A percentile compares a stretch with the other conserved stretches of the same genome.
These are phyloP conservation scores for Venustaconcha ellipsiformis DNA, from an alignment of 1,140 invertebrate genomes.

Conservation along the genomic window DNA sequence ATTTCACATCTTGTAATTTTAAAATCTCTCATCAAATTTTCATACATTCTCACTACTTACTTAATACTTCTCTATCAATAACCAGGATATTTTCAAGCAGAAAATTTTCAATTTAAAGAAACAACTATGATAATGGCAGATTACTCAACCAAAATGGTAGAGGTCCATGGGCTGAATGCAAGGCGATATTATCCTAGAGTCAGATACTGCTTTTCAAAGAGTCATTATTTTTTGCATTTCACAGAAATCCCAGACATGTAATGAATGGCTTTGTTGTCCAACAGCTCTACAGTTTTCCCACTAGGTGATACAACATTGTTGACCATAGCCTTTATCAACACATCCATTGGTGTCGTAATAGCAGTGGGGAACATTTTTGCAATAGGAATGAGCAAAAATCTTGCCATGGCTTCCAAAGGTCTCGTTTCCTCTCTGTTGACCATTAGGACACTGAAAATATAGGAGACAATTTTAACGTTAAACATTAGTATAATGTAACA, in stretches of 20 bases:
- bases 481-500: too few relatives aligned
- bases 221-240: conserved; percentile 4
- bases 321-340: conserved; percentile 60
- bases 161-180: too few relatives aligned
- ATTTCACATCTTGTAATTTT: too few relatives aligned
- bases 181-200: too few relatives aligned
- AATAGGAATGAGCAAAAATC: conserved; percentile 57
- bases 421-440: conserved; percentile 60
- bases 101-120: too few relatives aligned
- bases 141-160: too few relatives aligned
- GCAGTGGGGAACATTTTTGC: conserved; percentile 61
- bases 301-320: conserved; percentile 46
- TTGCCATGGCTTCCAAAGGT: conserved; percentile 52
- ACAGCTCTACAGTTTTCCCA: conserved; percentile 43
- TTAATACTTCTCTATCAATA: too few relatives aligned
- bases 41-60: too few relatives aligned
- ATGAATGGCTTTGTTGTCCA: conserved; percentile 66
- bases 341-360: conserved; percentile 57
- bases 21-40: too few relatives aligned
- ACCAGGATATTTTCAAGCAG: too few relatives aligned
- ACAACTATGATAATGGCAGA: too few relatives aligned
- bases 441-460: conserved; percentile 56
- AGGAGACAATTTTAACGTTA: neutral
- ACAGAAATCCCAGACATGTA: conserved; percentile 42
- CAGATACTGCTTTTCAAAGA: too few relatives aligned